Evolutionary conservation across 1,140 invertebrate species (phyloP), one percentile per base, ranked within the genome.

Genomic region (Heliconius melpomene): DNA sequence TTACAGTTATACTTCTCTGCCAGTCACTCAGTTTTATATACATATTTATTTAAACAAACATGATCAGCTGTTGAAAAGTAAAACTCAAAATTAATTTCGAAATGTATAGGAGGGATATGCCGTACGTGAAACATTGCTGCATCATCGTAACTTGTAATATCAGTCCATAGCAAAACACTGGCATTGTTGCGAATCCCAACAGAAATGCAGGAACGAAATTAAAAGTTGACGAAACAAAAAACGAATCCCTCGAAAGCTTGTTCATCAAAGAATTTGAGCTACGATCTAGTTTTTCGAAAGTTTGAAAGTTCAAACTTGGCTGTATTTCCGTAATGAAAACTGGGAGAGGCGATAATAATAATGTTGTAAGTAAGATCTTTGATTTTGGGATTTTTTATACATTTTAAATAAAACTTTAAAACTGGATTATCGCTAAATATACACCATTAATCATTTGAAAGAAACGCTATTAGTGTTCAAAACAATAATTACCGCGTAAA

Each of bases 171-270:
- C 77, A 73, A 54, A 54, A 60, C 52, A 73, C 71, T 72, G n/a
- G 71, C 54, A 78, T 78, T 78, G 77, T 78, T 73, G 66, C 60
- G 36, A 71, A 73, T 73, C 72, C 57, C 76, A 66, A 71, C 71
- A 75, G 72, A 73, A 78, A 72, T 78, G 77, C 77, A 76, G 71
- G 72, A 80, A 83, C 78, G 72, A 82, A 85, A 85, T 83, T 83
- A 82, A 83, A 85, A 86, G 80, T 83, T 83, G 74, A 82, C 80
- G 77, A 36, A 72, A 32, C 80, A 83, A 82, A 83, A 82, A 81
- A 70, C 72, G 75, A 78, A 71, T 23, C 60, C 40, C 66, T 13
- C 54, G 78, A 72, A 79, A 79, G 57, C 74, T 52, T 70, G 76
- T 82, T 80, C 81, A 81, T 82, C 72, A 81, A 66, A 66, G 60